These are phyloP conservation scores for Drosophila nigrodunni DNA, from an alignment of 1,140 invertebrate genomes.

Conservation along the genomic window DNA sequence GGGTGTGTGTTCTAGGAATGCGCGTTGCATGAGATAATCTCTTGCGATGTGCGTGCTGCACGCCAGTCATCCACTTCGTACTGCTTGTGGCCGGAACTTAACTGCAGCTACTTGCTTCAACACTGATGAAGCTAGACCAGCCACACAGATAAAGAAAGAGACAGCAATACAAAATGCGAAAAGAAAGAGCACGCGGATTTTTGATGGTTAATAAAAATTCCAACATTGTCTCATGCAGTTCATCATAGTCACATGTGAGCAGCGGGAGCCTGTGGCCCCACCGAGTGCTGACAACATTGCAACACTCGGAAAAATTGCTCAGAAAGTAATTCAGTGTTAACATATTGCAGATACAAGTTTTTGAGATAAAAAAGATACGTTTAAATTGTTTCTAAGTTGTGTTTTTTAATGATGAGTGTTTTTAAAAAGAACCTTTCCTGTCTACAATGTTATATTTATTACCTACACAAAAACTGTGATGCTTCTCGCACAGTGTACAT, in stretches of 20 bases:
- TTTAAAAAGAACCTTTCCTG: too few relatives aligned
- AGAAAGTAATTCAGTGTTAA: slow-evolving; percentile 15
- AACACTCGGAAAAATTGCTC: slow-evolving; percentile 42
- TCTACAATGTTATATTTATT: too few relatives aligned
- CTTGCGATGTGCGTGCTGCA: slow-evolving; percentile 76
- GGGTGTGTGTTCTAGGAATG: slow-evolving; percentile 56
- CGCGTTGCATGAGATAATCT: slow-evolving; percentile 82
- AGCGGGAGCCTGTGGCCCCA: slow-evolving; percentile 49
- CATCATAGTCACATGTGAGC: slow-evolving; percentile 71
- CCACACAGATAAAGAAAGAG: background rate
- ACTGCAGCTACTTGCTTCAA: slow-evolving; percentile 36
- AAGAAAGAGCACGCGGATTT: slow-evolving; percentile 54
- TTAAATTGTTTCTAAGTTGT: too few relatives aligned
- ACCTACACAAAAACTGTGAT: background rate
- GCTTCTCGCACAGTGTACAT: slow-evolving; percentile 27
- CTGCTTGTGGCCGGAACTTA: slow-evolving; percentile 39
- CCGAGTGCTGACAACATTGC: slow-evolving; percentile 60
- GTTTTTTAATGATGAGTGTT: too few relatives aligned
- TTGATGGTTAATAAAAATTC: slow-evolving; percentile 84
- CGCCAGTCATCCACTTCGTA: slow-evolving; percentile 56
- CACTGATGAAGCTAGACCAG: slow-evolving; percentile 8
- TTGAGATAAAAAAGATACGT: too few relatives aligned
- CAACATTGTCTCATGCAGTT: slow-evolving; percentile 80
- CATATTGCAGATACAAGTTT: background rate
- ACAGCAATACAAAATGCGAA: background rate